A percentile compares a stretch with the other conserved stretches of the same genome.
Conservation (phyloP, 2,113 vertebrate species). For the Halichoeres trimaculatus region DNA sequence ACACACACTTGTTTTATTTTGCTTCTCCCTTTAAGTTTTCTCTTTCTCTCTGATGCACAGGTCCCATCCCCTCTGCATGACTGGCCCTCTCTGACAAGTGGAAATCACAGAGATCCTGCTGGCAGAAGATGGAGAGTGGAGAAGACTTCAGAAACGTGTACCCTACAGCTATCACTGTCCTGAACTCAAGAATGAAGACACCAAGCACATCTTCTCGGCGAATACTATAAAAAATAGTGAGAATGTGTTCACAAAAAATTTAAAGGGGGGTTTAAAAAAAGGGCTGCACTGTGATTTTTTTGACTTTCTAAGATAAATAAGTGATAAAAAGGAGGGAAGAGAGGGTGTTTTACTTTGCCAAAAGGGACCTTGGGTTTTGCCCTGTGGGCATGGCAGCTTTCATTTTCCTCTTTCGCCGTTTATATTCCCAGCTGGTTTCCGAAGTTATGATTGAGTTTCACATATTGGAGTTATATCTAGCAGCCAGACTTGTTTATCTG, state of each 20-base stretch:
- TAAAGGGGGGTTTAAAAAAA: conserved; percentile 39
- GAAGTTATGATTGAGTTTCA: conserved; percentile 82
- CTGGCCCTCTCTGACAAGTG: conserved; percentile 78
- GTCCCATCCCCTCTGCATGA: conserved; percentile 78
- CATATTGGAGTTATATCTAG: conserved; percentile 83
- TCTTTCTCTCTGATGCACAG: conserved; percentile 68
- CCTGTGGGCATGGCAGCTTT: conserved; percentile 81
- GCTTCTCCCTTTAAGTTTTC: conserved; percentile 64
- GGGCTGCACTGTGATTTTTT: conserved; percentile 53
- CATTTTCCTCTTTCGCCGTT: conserved; percentile 75
- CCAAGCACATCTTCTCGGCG: conserved; percentile 52
- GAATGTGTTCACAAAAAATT: conserved; percentile 53
- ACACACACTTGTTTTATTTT: conserved; percentile 29
- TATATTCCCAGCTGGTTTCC: conserved; percentile 75
- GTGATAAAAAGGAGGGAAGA: conserved; percentile 66
- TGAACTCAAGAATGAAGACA: conserved; percentile 73
- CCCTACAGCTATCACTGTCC: conserved; percentile 78
- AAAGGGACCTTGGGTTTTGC: conserved; percentile 78
- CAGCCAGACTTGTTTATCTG: conserved; percentile 81
- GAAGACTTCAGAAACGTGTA: conserved; percentile 76
- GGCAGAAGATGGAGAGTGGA: conserved; percentile 70
- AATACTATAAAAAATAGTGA: conserved; percentile 54
- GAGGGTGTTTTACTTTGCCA: conserved; percentile 73
- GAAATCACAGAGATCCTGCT: conserved; percentile 78
- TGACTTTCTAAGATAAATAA: conserved; percentile 75